Percentiles rank a stretch among this genome's conserved stretches.
These are phyloP conservation scores for Dufourea novaeangliae DNA, from an alignment of 1,140 invertebrate genomes.

Conservation along the genomic window DNA sequence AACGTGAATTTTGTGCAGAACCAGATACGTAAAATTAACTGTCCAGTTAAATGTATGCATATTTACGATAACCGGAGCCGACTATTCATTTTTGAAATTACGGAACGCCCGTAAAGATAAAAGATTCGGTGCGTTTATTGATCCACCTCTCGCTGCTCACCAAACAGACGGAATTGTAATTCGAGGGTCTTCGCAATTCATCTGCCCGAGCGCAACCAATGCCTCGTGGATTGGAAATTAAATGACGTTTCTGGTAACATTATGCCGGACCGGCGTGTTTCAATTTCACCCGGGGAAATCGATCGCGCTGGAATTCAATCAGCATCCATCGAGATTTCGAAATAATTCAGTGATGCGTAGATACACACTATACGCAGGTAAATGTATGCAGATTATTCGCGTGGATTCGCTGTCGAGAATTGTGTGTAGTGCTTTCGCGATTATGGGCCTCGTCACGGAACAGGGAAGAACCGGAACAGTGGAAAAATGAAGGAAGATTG, in stretches of 20 bases:
- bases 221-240: not conserved
- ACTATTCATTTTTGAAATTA: no score
- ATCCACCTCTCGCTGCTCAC: no score
- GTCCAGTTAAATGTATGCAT: no score
- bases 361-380: slow-evolving; percentile 10
- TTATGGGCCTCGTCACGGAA: not conserved
- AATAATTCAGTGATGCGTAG: slow-evolving; percentile 25
- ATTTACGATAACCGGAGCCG: no score
- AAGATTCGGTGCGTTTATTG: not conserved
- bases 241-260: slow-evolving; percentile 30
- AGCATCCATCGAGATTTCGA: slow-evolving; percentile 35
- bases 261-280: slow-evolving; percentile 24
- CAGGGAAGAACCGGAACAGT: no score
- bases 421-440: not conserved
- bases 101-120: not conserved
- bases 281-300: slow-evolving; percentile 42
- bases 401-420: not conserved
- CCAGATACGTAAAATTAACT: no score
- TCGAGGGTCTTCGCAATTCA: not conserved
- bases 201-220: not conserved
- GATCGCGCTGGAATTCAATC: slow-evolving; percentile 20
- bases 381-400: slow-evolving; percentile 19
- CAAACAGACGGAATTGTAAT: not conserved
- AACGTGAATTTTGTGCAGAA: no score
- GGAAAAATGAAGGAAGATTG: no score